Conservation (phyloP, 2,797 vertebrate species). For the Acestrorhynchus altus region DNA sequence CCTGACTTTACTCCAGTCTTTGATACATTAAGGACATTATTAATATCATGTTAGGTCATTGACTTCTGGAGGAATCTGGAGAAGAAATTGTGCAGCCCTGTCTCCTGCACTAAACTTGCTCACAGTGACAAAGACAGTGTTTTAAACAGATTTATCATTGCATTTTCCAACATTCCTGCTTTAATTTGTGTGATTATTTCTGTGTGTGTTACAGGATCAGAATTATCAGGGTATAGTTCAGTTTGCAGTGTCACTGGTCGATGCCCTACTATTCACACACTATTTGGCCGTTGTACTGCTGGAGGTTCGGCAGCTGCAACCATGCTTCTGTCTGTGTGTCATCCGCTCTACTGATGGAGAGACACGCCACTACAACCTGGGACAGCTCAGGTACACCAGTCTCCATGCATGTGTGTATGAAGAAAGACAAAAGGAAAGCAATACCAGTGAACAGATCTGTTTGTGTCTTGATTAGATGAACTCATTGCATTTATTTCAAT, state of each 20-base stretch:
- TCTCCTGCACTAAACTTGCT: too few species aligned
- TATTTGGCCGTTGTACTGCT: constrained; percentile 94
- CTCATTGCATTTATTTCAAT: too few species aligned
- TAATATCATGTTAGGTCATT: too few species aligned
- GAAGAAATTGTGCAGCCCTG: too few species aligned
- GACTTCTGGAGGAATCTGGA: too few species aligned
- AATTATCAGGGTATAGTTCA: constrained; percentile 95
- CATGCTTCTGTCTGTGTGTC: constrained; percentile 87
- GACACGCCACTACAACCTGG: constrained; percentile 90
- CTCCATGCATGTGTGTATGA: not conserved
- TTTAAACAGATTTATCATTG: too few species aligned
- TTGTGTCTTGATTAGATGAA: too few species aligned
- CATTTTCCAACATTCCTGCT: not conserved
- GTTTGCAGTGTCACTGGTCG: constrained; percentile 93
- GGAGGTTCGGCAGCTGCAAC: constrained; percentile 91
- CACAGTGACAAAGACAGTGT: too few species aligned
- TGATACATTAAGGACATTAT: too few species aligned
- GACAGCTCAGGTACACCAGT: constrained; percentile 85
- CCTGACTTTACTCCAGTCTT: too few species aligned
- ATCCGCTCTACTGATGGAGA: constrained; percentile 93
- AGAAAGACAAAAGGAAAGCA: too few species aligned
- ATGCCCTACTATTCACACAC: constrained; percentile 94
- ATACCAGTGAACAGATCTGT: too few species aligned
- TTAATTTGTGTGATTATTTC: constrained; percentile 18
- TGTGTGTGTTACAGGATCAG: constrained; percentile 77